These are phyloP conservation scores for Sebastiscus tertius DNA, from an alignment of 2,797 vertebrate genomes.

Conservation along the genomic window DNA sequence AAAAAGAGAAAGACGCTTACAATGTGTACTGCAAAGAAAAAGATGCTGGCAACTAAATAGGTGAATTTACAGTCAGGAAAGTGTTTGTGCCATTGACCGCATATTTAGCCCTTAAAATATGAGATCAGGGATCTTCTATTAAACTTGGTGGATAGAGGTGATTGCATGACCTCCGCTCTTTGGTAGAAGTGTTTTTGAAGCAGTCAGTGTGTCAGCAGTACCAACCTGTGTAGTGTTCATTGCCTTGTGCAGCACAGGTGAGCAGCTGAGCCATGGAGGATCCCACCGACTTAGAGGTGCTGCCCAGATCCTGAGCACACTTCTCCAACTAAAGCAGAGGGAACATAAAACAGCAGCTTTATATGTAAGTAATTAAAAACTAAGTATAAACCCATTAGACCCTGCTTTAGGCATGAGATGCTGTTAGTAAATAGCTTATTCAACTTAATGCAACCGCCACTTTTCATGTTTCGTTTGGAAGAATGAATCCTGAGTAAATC, in stretches of 20 bases:
- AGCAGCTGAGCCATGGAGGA: slow-evolving; percentile 98
- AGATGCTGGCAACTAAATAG: background rate
- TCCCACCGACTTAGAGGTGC: slow-evolving; percentile 96
- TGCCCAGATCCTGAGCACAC: slow-evolving; percentile 96
- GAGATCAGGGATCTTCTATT: background rate
- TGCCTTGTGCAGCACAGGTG: slow-evolving; percentile 97
- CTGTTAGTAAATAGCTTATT: background rate
- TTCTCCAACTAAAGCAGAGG: slow-evolving; percentile 89
- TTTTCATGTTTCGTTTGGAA: background rate
- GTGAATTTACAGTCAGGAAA: background rate
- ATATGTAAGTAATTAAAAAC: background rate
- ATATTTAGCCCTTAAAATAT: background rate
- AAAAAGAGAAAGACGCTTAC: background rate
- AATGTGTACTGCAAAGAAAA: background rate
- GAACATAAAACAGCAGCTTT: background rate
- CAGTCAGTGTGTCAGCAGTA: background rate
- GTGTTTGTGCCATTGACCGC: background rate
- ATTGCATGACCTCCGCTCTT: too few species aligned
- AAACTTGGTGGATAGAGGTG: background rate
- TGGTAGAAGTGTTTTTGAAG: background rate
- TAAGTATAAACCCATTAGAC: background rate
- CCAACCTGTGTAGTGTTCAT: slow-evolving; percentile 97
- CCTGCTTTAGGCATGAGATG: background rate
- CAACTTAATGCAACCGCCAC: background rate
- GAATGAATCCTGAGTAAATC: background rate